These are phyloP conservation scores for Polyploca ridens DNA, from an alignment of 2,888 invertebrate species.

Conservation along the genomic window DNA sequence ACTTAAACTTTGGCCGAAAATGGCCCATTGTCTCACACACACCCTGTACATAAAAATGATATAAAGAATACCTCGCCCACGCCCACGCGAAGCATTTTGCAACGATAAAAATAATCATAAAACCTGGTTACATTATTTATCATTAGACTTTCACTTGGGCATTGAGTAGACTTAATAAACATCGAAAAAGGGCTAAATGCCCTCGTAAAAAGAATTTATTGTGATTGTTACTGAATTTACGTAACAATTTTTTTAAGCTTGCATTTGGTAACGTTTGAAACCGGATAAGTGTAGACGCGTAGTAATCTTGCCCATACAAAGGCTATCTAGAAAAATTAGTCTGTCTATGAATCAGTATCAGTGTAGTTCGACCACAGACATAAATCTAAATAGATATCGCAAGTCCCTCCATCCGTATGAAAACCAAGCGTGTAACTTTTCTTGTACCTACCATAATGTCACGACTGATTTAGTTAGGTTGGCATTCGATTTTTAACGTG, in stretches of 20 bases:
- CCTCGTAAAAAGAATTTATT: not conserved
- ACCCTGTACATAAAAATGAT: constrained; percentile 4
- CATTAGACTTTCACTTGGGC: constrained; percentile 2
- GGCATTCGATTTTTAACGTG: too few species aligned
- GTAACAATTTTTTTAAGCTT: not conserved
- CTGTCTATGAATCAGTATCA: too few species aligned
- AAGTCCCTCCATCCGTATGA: too few species aligned
- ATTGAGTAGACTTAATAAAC: not conserved
- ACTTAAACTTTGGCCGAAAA: not conserved
- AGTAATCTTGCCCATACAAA: too few species aligned
- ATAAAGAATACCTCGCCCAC: not conserved
- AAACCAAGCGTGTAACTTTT: too few species aligned
- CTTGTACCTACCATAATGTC: too few species aligned
- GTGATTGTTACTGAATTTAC: not conserved
- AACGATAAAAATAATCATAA: constrained; percentile 2
- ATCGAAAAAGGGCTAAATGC: not conserved
- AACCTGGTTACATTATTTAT: constrained; percentile 2
- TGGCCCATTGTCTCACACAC: not conserved
- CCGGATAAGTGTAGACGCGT: too few species aligned
- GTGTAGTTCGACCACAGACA: too few species aligned
- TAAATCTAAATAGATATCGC: too few species aligned
- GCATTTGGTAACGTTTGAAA: not conserved
- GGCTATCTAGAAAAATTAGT: too few species aligned
- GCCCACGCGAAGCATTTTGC: not conserved
- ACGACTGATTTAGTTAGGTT: too few species aligned